Evolutionary conservation across 1,140 invertebrate genomes (phyloP), one percentile per base, ranked within the genome.

Genomic region (Bombyx mandarina): DNA sequence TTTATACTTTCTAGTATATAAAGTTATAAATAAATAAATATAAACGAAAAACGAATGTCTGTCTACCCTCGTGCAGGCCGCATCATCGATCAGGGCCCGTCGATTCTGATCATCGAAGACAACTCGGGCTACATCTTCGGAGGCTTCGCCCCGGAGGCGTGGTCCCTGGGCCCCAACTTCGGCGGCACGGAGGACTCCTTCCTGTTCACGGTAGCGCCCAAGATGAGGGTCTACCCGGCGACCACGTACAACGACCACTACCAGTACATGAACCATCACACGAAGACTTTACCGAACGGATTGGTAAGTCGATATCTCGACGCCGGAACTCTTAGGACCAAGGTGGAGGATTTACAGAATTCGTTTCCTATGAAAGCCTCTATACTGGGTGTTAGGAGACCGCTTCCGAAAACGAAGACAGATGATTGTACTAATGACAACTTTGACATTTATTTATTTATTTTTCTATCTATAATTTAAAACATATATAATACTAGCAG

Each of bases 271-370:
- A 98, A 98, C 88, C 86, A 93, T 57, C 92, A 96, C 72, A 95
- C 97, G 67, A 93, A 96, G 82, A 97, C 96, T 0, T 90, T 98
- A 89, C 96, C 96, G 5, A 98, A 98, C 89, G 96, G 97, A 61
- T 77, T 97, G 89, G 93, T 97, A 82, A 90, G 77, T 75, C 6
- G 26, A 42, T 35, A 52, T 35, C 43, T 52, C 26, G 26, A 18
- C 12, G 12, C 12, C 12, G 12, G 12, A 18, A 18, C 12, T 1
- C 0, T 18, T 18, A 18, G 0, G 12, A 18, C 12, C 1, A 18
- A 18, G 12, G 12, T 35, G 26, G 26, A 35, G 26, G 26, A 35
- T 35, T 5, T 35, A 35, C 26, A 35, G 26, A 35, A 5, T 35
- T 35, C 26, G 26, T 2, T 35, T 35, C 26, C 26, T 35, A 35